Evolutionary conservation across 2,113 vertebrate genomes (phyloP).

Genomic region (Neolamprologus modestus): DNA sequence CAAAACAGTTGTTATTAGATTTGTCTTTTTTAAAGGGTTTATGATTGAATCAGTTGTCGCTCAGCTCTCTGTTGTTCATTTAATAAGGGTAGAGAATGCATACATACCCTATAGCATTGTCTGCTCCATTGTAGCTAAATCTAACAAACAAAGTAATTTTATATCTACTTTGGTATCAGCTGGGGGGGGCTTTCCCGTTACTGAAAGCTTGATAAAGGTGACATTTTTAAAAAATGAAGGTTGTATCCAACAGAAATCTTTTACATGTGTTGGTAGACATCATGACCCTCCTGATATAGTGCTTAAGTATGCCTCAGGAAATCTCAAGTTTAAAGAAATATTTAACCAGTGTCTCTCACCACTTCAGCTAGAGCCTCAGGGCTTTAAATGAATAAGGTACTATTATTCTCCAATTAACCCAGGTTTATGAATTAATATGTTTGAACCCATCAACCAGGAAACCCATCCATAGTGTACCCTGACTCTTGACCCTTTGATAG

Average conservation of each 20-base stretch:
- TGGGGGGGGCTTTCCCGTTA: fast-evolving
- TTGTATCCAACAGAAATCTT: not conserved
- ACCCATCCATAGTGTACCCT: not conserved
- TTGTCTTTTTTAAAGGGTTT: not conserved
- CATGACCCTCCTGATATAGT: not conserved
- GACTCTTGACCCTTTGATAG: not conserved
- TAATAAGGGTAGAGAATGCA: not conserved
- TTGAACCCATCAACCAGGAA: not conserved
- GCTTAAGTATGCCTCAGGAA: not conserved
- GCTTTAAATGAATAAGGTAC: not conserved
- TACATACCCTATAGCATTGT: not conserved
- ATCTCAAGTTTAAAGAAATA: not conserved
- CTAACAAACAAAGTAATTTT: not conserved
- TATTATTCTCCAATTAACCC: not conserved
- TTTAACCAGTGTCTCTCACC: not conserved
- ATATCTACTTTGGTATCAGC: not conserved
- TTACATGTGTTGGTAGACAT: not conserved
- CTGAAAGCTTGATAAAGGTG: not conserved
- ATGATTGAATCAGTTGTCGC: not conserved
- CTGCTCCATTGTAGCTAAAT: not conserved
- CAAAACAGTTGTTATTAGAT: not conserved
- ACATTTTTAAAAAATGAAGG: not conserved
- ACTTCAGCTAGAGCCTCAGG: not conserved
- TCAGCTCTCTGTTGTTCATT: not conserved
- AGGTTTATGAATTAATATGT: not conserved